Conservation (phyloP, 2,797 vertebrate species). For the Catamblyrhynchus diadema region DNA sequence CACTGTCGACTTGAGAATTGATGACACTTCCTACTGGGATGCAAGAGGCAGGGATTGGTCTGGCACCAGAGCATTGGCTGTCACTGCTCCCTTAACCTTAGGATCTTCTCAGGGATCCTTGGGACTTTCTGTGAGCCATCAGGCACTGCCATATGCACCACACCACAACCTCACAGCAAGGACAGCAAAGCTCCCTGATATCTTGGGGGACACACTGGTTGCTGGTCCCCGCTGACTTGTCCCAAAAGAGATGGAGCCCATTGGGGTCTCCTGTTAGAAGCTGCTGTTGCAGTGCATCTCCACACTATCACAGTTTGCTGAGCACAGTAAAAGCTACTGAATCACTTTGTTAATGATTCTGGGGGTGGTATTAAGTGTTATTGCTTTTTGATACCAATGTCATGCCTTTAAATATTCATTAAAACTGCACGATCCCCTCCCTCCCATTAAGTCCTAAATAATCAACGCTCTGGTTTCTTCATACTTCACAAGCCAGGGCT, state of each 20-base stretch:
- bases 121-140: background rate
- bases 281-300: background rate
- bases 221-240: background rate
- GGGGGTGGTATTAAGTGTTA: slow-evolving; percentile 31
- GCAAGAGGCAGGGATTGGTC: rapidly evolving
- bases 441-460: slow-evolving; percentile 12
- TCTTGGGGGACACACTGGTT: background rate
- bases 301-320: background rate
- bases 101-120: background rate
- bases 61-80: background rate
- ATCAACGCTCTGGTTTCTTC: background rate
- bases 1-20: background rate
- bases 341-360: slow-evolving; percentile 55
- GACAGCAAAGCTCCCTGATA: background rate
- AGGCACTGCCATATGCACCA: background rate
- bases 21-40: background rate
- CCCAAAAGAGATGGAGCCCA: background rate
- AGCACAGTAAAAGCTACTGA: slow-evolving; percentile 47
- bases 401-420: slow-evolving; percentile 51
- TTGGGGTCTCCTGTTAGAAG: rapidly evolving
- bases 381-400: slow-evolving; percentile 61
- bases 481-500: background rate
- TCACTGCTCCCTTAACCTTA: background rate
- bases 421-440: background rate
- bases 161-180: background rate